Percentiles rank a stretch among this genome's conserved stretches.
Conservation (phyloP, 2,888 invertebrate genomes). For the Latheticus oryzae region DNA sequence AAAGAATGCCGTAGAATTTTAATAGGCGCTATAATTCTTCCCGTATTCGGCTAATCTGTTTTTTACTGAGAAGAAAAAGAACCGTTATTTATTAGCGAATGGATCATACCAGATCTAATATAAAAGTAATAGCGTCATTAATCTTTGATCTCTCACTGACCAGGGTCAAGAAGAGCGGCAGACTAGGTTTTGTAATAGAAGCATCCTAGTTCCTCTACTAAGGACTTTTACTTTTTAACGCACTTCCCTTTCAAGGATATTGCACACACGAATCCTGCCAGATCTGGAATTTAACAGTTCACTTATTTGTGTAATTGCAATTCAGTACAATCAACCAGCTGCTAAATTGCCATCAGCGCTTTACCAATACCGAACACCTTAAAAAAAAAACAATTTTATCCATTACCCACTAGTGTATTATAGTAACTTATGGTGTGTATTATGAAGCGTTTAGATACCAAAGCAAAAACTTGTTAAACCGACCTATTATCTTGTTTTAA, state of each 20-base stretch:
- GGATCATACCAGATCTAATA: constrained; percentile 24
- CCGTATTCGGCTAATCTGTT: constrained; percentile 26
- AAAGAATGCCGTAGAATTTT: constrained; percentile 40
- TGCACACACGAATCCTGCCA: constrained; percentile 43
- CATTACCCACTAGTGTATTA: too few relatives aligned
- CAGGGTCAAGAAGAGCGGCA: constrained; percentile 39
- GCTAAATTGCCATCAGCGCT: constrained; percentile 38
- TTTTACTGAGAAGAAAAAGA: neutral
- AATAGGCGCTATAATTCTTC: constrained; percentile 32
- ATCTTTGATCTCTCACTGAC: constrained; percentile 40
- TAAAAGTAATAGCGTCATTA: constrained; percentile 38
- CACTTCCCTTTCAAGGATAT: constrained; percentile 41
- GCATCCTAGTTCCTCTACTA: constrained; percentile 35
- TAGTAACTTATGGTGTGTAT: too few relatives aligned
- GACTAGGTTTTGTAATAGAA: constrained; percentile 34
- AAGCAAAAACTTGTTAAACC: too few relatives aligned
- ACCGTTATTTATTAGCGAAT: constrained; percentile 34
- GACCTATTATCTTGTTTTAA: too few relatives aligned
- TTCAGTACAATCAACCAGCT: constrained; percentile 44
- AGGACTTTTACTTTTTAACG: constrained; percentile 44
- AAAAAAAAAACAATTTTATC: too few relatives aligned
- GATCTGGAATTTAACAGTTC: constrained; percentile 46
- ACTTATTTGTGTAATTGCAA: constrained; percentile 45
- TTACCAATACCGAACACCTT: too few relatives aligned
- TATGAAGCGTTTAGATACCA: too few relatives aligned